phyloP scores from a whole-genome alignment of 2,888 invertebrate species.

The Rapana venosa region DNA sequence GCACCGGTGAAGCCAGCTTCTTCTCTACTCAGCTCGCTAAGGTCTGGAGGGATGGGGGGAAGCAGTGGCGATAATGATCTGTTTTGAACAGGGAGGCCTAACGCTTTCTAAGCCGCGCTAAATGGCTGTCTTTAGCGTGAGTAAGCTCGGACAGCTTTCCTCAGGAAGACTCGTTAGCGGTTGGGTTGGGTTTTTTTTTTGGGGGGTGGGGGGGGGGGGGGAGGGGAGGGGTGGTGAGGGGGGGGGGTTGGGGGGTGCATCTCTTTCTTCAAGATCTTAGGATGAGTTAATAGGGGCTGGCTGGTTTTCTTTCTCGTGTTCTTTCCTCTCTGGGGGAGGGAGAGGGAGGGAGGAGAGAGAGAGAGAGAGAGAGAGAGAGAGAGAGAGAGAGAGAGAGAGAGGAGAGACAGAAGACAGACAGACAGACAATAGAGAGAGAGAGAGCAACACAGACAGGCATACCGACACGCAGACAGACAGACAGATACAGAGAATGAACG shows the following conservation, averaged over 20 bases:
- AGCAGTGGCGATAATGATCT: not conserved
- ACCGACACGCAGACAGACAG: not conserved
- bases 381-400: not conserved
- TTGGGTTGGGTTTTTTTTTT: not conserved
- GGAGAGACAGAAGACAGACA: not conserved
- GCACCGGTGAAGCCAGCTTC: too few species aligned
- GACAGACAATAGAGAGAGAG: not conserved
- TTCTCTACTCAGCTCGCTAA: too few species aligned
- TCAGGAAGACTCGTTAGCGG: not conserved
- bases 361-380: slow-evolving; percentile 18
- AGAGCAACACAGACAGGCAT: not conserved
- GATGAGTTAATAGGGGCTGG: not conserved
- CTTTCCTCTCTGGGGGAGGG: not conserved
- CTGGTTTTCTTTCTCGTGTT: not conserved
- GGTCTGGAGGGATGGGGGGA: not conserved
- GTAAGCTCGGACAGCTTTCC: not conserved
- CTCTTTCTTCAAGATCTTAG: not conserved
- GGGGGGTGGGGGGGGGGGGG: not conserved
- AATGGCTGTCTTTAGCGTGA: slow-evolving; percentile 11
- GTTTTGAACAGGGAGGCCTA: slow-evolving; percentile 1
- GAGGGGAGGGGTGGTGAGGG: not conserved
- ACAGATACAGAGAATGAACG: not conserved
- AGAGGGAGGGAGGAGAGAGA: not conserved
- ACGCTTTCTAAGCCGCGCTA: slow-evolving; percentile 17
- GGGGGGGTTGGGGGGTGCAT: not conserved